Conservation (phyloP, 1,140 invertebrate genomes). For the Drosophila albomicans region DNA sequence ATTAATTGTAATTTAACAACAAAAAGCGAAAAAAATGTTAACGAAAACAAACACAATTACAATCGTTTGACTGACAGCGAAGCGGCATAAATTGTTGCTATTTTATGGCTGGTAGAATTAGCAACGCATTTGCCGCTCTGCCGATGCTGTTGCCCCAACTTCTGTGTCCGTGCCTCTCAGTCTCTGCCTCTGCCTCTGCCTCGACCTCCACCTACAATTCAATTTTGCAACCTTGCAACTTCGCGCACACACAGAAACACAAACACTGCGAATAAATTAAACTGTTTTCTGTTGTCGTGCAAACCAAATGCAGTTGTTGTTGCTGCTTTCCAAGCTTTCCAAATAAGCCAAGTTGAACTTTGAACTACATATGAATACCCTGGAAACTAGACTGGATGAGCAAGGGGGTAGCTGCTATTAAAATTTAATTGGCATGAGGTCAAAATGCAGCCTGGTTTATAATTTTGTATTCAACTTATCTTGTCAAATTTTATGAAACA, state of each 20-base stretch:
- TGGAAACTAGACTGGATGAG: background rate
- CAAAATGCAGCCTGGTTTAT: no score
- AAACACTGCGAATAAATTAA: conserved; percentile 31
- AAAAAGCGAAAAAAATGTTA: conserved; percentile 8
- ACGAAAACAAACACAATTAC: conserved; percentile 53
- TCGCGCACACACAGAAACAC: conserved; percentile 21
- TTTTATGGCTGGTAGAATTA: conserved; percentile 65
- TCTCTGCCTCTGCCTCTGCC: conserved; percentile 20
- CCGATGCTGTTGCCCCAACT: conserved; percentile 20
- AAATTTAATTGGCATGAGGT: background rate
- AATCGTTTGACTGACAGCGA: conserved; percentile 26
- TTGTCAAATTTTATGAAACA: background rate
- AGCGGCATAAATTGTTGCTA: conserved; percentile 47
- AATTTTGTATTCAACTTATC: background rate
- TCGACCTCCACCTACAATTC: conserved; percentile 74
- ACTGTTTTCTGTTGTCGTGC: conserved; percentile 48
- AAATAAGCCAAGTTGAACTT: conserved; percentile 43
- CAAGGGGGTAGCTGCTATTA: background rate
- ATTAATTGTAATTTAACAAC: conserved; percentile 68
- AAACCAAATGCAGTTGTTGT: conserved; percentile 27
- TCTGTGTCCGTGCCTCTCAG: conserved; percentile 22
- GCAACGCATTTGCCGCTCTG: conserved; percentile 46
- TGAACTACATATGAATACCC: conserved; percentile 34
- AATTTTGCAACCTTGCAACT: conserved; percentile 72
- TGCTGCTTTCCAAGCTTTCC: conserved; percentile 50